Percentiles rank a stretch among this genome's conserved stretches.
phyloP scores from a whole-genome alignment of 2,888 invertebrate genomes.

The Agonopterix arenella region DNA sequence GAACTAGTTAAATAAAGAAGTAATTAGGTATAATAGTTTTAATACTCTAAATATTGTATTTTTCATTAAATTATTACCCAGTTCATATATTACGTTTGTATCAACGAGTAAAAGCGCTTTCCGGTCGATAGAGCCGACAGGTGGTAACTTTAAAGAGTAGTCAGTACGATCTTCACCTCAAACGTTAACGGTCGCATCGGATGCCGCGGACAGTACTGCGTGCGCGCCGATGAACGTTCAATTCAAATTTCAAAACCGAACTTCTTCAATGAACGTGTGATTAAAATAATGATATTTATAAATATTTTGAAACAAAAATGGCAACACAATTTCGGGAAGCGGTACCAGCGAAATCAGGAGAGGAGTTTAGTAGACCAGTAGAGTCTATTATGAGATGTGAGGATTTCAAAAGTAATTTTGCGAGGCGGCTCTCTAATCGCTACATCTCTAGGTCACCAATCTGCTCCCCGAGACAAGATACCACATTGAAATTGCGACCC shows the following conservation, averaged over 20 bases:
- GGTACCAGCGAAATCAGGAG: constrained; percentile 28
- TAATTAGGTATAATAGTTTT: too few relatives aligned
- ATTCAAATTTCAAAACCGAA: constrained; percentile 22
- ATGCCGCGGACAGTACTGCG: constrained; percentile 12
- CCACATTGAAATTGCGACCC: constrained; percentile 36
- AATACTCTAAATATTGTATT: too few relatives aligned
- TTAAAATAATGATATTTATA: constrained; percentile 29
- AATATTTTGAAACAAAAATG: constrained; percentile 36
- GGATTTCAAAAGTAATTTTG: constrained; percentile 70
- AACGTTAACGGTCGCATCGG: constrained; percentile 24
- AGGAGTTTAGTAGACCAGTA: constrained; percentile 58
- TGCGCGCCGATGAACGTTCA: constrained; percentile 17
- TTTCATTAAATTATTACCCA: not conserved
- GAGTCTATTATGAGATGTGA: constrained; percentile 70
- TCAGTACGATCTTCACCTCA: constrained; percentile 28
- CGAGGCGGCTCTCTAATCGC: constrained; percentile 63
- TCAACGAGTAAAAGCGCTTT: too few relatives aligned
- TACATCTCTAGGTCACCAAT: constrained; percentile 47
- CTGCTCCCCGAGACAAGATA: constrained; percentile 32
- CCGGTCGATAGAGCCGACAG: not conserved
- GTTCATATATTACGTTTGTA: too few relatives aligned
- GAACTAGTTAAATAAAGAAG: too few relatives aligned
- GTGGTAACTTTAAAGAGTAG: not conserved
- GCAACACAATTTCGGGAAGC: constrained; percentile 36
- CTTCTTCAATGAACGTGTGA: constrained; percentile 21